Evolutionary conservation across 2,888 invertebrate species (phyloP).

Genomic region (Diaphora mendica): DNA sequence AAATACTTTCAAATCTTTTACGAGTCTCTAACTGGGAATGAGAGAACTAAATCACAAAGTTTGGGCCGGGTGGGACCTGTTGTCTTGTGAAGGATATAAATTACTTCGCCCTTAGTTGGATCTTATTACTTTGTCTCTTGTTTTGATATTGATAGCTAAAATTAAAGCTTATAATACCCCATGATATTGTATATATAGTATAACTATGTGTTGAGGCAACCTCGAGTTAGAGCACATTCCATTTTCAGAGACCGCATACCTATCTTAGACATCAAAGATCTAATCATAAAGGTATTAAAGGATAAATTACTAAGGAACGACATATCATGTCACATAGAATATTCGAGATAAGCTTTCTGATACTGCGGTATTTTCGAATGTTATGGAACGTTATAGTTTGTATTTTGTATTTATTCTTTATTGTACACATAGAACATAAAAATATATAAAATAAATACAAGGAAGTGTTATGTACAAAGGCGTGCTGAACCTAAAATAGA

Average conservation of each 20-base stretch:
- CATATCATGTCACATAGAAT: constrained; percentile 7
- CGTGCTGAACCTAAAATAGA: no score
- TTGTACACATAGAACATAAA: no score
- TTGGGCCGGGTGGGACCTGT: constrained; percentile 37
- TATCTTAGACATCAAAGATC: constrained; percentile 21
- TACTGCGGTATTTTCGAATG: constrained; percentile 14
- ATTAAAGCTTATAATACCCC: not conserved
- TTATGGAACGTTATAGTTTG: not conserved
- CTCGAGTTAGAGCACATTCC: constrained; percentile 26
- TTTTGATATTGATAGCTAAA: constrained; percentile 27
- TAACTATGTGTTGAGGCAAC: constrained; percentile 1
- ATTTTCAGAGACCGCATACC: constrained; percentile 27
- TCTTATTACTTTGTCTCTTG: constrained; percentile 29
- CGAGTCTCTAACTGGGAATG: constrained; percentile 43
- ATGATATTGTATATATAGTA: not conserved
- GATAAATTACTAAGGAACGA: constrained; percentile 13
- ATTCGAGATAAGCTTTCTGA: constrained; percentile 15
- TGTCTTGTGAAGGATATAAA: constrained; percentile 46
- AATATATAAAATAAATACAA: no score
- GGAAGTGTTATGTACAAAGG: no score
- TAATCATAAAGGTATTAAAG: constrained; percentile 32
- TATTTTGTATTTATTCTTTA: no score
- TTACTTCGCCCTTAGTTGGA: constrained; percentile 38
- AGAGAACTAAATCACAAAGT: constrained; percentile 51
- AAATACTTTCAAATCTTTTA: constrained; percentile 46